Conservation (phyloP, 2,888 invertebrate genomes). For the Amaurobius ferox region DNA sequence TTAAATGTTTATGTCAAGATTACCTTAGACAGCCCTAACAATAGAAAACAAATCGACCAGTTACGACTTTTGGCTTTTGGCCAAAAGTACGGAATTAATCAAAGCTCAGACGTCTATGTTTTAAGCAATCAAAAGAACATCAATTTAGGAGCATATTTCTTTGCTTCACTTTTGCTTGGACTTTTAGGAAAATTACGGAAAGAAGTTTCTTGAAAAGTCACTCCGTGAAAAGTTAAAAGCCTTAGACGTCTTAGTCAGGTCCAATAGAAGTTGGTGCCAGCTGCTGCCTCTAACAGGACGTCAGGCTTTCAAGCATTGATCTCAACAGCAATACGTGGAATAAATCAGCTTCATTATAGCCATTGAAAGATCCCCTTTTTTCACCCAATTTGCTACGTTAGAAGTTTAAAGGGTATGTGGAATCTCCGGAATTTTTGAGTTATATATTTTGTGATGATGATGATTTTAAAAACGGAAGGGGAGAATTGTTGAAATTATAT, state of each 20-base stretch:
- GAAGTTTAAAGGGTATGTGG: no score
- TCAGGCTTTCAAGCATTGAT: slow-evolving; percentile 38
- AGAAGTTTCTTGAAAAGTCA: slow-evolving; percentile 42
- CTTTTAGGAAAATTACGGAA: slow-evolving; percentile 30
- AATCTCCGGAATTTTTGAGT: no score
- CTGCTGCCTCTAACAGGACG: slow-evolving; percentile 29
- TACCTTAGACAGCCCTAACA: slow-evolving; percentile 42
- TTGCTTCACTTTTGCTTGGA: slow-evolving; percentile 30
- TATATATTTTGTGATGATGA: no score
- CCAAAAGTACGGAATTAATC: slow-evolving; percentile 63
- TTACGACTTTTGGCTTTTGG: slow-evolving; percentile 44
- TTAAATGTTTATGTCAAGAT: slow-evolving; percentile 40
- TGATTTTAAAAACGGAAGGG: no score
- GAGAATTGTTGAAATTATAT: no score
- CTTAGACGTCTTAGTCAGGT: slow-evolving; percentile 37
- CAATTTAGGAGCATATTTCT: slow-evolving; percentile 54
- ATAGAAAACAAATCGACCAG: slow-evolving; percentile 53
- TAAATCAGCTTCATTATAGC: slow-evolving; percentile 7
- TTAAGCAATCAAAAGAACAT: slow-evolving; percentile 69
- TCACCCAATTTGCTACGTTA: not conserved
- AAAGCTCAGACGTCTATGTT: slow-evolving; percentile 59
- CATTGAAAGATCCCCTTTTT: not conserved
- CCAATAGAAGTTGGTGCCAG: slow-evolving; percentile 27
- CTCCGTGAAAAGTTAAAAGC: slow-evolving; percentile 45
- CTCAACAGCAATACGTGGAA: not conserved